Percentiles rank a stretch among this genome's conserved stretches.
Evolutionary conservation across 2,888 invertebrate genomes (phyloP).

Genomic region (Polylopha cassiicola): DNA sequence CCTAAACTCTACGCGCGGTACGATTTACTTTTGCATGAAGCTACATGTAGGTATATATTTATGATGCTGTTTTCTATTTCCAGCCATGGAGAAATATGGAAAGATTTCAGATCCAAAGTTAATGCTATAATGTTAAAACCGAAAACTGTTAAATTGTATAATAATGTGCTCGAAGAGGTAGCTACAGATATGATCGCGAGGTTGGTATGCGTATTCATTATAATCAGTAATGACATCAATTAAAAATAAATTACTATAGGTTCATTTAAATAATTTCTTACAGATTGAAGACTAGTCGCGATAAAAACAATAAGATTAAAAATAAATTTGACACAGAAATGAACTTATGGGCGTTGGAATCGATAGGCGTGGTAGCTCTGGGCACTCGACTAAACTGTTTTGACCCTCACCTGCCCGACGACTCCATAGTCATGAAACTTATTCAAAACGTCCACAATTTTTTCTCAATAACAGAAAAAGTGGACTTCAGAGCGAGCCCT

Average conservation of each 20-base stretch:
- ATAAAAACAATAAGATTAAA: slow-evolving; percentile 73
- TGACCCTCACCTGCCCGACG: slow-evolving; percentile 44
- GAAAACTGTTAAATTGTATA: slow-evolving; percentile 82
- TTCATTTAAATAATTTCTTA: slow-evolving; percentile 28
- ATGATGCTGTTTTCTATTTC: slow-evolving; percentile 4
- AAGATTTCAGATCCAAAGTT: slow-evolving; percentile 83
- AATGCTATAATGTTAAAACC: slow-evolving; percentile 87
- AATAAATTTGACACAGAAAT: slow-evolving; percentile 74
- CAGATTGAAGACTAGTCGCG: slow-evolving; percentile 72
- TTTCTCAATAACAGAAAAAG: slow-evolving; percentile 34
- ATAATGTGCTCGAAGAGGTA: slow-evolving; percentile 80
- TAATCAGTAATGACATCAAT: too few species aligned
- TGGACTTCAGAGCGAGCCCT: slow-evolving; percentile 51
- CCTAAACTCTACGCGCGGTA: too few species aligned
- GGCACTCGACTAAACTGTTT: slow-evolving; percentile 58
- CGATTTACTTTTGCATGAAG: too few species aligned
- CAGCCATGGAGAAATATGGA: slow-evolving; percentile 88
- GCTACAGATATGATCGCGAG: slow-evolving; percentile 80
- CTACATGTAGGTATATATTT: background rate
- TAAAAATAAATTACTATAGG: background rate
- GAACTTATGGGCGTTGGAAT: slow-evolving; percentile 81
- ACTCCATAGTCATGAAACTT: slow-evolving; percentile 48
- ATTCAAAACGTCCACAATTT: slow-evolving; percentile 51
- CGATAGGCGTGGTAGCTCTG: slow-evolving; percentile 56
- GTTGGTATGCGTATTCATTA: too few species aligned